Evolutionary conservation across 1,140 invertebrate genomes (phyloP).

Genomic region (Drosophila paulistorum): DNA sequence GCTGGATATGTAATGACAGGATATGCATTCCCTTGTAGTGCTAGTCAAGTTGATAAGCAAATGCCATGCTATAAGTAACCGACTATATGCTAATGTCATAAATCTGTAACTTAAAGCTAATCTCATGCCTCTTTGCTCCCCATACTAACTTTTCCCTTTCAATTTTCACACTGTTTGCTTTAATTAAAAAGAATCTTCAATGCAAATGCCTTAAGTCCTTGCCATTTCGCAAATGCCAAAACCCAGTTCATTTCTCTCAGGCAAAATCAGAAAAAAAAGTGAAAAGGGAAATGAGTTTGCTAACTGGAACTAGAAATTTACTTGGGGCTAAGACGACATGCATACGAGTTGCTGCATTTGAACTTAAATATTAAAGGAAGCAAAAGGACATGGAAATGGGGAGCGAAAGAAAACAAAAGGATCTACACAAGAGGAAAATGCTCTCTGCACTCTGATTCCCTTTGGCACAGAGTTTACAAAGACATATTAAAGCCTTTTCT

Average conservation of each 20-base stretch:
- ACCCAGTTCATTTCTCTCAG: neutral
- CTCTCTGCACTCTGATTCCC: slow-evolving; percentile 1
- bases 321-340: neutral
- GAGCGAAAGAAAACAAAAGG: neutral
- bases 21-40: slow-evolving; percentile 54
- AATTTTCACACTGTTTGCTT: slow-evolving; percentile 15
- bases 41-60: slow-evolving; percentile 42
- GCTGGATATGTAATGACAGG: slow-evolving; percentile 62
- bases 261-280: neutral
- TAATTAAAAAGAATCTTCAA: slow-evolving; percentile 19
- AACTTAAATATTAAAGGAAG: neutral
- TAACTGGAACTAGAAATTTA: slow-evolving; percentile 4
- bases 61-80: slow-evolving; percentile 18
- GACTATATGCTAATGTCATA: slow-evolving; percentile 38
- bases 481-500: neutral
- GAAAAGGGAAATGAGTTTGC: neutral
- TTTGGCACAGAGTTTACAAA: neutral
- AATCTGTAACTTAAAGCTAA: slow-evolving; percentile 52
- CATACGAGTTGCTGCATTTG: neutral
- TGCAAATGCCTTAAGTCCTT: neutral
- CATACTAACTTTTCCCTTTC: neutral
- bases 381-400: neutral
- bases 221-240: slow-evolving; percentile 11
- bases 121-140: slow-evolving; percentile 3
- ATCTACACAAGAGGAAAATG: neutral